phyloP scores from a whole-genome alignment of 2,797 vertebrate species.

The Cuculus canorus region DNA sequence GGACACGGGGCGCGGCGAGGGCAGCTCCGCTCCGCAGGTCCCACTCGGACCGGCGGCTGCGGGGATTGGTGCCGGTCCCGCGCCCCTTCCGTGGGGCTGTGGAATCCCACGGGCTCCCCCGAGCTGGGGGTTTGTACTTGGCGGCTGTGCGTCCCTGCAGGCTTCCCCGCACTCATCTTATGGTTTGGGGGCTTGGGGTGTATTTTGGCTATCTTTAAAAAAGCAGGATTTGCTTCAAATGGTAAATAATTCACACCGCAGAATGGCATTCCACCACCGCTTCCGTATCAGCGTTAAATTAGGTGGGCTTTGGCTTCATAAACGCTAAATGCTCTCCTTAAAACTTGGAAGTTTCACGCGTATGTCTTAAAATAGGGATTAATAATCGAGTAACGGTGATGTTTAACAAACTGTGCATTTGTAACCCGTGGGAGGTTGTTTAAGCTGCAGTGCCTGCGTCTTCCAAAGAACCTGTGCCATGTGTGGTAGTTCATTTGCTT shows the following conservation, averaged over 20 bases:
- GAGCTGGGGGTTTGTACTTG: not conserved
- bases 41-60: too few species aligned
- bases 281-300: not conserved
- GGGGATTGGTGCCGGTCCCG: too few species aligned
- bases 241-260: not conserved
- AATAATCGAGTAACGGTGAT: not conserved
- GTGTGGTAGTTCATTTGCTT: not conserved
- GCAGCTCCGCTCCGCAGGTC: not conserved
- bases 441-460: not conserved
- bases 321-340: not conserved
- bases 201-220: not conserved
- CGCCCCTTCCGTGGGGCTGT: too few species aligned
- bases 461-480: not conserved
- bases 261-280: not conserved
- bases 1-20: not conserved
- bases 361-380: not conserved
- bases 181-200: not conserved
- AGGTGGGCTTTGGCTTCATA: not conserved
- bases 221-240: not conserved
- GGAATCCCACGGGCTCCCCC: too few species aligned
- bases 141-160: not conserved
- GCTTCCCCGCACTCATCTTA: not conserved
- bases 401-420: conserved; percentile 14
- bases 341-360: not conserved
- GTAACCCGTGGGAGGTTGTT: conserved; percentile 38